Base-by-base conservation (phyloP, 2,888 invertebrate genomes). In the Baccha elongata region DNA sequence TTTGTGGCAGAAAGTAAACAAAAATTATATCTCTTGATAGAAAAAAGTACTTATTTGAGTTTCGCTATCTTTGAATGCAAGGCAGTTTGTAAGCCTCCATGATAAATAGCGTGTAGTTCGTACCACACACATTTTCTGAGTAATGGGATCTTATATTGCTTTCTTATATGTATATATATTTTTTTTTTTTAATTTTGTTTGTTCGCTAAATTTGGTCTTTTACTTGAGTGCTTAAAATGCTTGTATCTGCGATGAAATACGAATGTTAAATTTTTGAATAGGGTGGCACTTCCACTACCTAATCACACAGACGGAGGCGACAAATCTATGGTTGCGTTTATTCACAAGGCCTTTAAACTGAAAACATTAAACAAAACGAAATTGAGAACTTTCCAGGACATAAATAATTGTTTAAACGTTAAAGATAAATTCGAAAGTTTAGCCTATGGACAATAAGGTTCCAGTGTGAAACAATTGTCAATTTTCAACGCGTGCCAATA, bases 201-300 rank as follows among this genome's bases (percentile, higher is more conserved):
- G 40, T 26, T 42, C 37, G 72, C 83, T 83, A 68, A 83, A 78
- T 78, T 83, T 83, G 78, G 83, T 46, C 72, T 68, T 83, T 60
- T 26, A 17, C 29, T 44, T 60, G 40, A 58, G 58, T 60, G 17
- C 44, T 60, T 60, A 60, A 60, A 44, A 15, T 58, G 23, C 40
- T 37, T 55, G 3, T 6, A 17, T 15, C 17, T 40, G 29, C 23
- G 50, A 29, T 50, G 29, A 32, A 21, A 26, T 5, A 26, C n/a
- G n/a, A n/a, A n/a, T 17, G 0, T 13, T 29, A 50, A 10, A 50
- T 13, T 26, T 58, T 40, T 10, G 40, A 58, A 58, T 58, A 15
- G 58, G 58, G 58, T 58, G 40, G 37, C 58, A 58, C 11, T 58
- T 37, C 23, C 40, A 58, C 5, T 40, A n/a, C n/a, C n/a, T n/a